Conservation (phyloP, 2,113 vertebrate species). For the Mirounga angustirostris region DNA sequence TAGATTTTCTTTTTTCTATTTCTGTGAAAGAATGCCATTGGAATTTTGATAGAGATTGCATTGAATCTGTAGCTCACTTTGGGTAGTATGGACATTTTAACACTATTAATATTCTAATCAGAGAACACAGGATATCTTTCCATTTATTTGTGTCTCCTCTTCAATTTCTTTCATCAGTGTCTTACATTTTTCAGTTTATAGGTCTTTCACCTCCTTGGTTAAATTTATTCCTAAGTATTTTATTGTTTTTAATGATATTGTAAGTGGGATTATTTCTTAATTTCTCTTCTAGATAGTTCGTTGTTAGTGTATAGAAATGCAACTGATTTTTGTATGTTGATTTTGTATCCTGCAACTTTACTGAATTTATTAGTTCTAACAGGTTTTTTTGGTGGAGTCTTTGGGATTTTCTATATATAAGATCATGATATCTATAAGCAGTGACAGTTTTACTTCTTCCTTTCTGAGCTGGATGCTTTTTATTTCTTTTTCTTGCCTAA, state of each 20-base stretch:
- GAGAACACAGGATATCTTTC: neutral
- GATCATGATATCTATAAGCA: neutral
- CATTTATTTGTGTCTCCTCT: neutral
- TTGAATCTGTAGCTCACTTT: neutral
- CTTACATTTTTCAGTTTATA: neutral
- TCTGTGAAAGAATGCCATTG: neutral
- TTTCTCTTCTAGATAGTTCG: neutral
- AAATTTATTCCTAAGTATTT: neutral
- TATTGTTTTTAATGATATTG: neutral
- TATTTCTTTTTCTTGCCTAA: neutral
- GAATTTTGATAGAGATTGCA: neutral
- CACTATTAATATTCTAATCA: neutral
- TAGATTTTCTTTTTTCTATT: neutral
- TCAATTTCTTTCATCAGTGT: neutral
- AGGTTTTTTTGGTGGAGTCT: neutral
- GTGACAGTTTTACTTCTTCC: neutral
- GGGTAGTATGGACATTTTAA: neutral
- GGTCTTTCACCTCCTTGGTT: neutral
- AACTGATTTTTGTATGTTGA: neutral
- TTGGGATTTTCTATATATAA: neutral
- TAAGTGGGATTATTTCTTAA: neutral
- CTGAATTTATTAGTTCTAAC: conserved; percentile 12
- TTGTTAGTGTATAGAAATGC: neutral
- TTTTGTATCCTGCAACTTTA: conserved; percentile 34
- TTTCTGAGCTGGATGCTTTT: neutral